Base-by-base conservation (phyloP, 2,888 invertebrate genomes). In the Xestia rhomboidea region DNA sequence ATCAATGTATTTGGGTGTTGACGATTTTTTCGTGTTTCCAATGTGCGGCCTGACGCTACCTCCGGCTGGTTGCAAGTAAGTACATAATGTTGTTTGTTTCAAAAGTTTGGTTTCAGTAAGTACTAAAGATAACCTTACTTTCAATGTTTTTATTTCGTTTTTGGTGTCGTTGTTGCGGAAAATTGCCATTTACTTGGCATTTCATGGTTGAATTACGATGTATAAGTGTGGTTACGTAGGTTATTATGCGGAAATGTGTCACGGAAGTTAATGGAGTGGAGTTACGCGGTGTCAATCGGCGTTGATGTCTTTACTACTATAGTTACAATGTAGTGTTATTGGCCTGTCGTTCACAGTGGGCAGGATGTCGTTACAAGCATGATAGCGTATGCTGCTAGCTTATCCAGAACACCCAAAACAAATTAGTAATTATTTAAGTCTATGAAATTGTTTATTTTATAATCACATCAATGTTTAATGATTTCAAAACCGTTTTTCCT, bases 1-100 rank as follows among this genome's bases (percentile, higher is more conserved):
- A 92, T 93, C 91, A 93, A 94, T 93, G 94, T 93, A 93, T 92
- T 90, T 91, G 89, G 94, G 94, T 93, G 89, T 94, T 94, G 94
- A 94, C 92, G 91, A 89, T 89, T 91, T 91, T 85, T 89, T 86
- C 89, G 91, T 90, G 89, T 89, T 89, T 89, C 77, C 81, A 85
- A 90, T 87, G 89, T 88, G 88, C 85, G 89, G 86, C 85, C 51
- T 88, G 90, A 88, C 91, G 90, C 90, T 91, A 83, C 75, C 84
- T 82, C 71, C 87, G 84, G 87, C 87, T 87, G 91, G 89, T 88
- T 88, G 79, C 86, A 92, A 92, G 95, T 94, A 90, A 94, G 94
- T 93, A 89, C 83, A 85, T 75, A 68, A 79, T 82, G 80, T 85
- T 84, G 79, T 83, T 86, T 81, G 67, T 86, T 68, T 73, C 60